Conservation (phyloP, 2,113 vertebrate species). For the Vireo altiloquus region DNA sequence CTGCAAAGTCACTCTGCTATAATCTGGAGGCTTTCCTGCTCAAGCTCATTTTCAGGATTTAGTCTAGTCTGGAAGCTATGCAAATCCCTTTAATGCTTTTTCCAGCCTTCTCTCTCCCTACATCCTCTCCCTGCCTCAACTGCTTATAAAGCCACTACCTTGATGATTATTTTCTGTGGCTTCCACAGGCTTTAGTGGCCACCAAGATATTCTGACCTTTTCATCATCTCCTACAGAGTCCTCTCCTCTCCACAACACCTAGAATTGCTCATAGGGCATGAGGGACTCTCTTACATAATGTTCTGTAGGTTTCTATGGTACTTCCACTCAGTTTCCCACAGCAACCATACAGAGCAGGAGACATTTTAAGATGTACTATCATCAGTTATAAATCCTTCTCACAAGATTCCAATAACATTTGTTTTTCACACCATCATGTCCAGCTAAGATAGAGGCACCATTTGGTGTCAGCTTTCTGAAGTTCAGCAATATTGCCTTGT, state of each 20-base stretch:
- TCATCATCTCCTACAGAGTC: background rate
- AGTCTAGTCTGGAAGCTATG: background rate
- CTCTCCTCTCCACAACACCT: background rate
- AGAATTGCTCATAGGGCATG: background rate
- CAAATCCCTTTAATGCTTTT: background rate
- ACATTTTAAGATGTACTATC: background rate
- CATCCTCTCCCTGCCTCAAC: background rate
- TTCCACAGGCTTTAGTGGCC: background rate
- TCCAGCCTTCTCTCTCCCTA: background rate
- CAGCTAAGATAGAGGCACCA: background rate
- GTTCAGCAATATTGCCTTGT: background rate
- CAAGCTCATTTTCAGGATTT: background rate
- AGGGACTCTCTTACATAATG: constrained; percentile 4
- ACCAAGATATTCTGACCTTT: background rate
- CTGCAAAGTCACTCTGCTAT: background rate
- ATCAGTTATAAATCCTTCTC: background rate
- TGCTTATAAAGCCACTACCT: background rate
- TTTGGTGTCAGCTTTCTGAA: background rate
- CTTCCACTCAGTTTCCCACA: constrained; percentile 24
- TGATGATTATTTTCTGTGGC: background rate
- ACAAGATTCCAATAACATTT: background rate
- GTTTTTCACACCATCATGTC: fast-evolving
- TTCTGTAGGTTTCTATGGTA: constrained; percentile 22
- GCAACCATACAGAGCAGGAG: constrained; percentile 6
- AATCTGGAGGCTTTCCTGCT: background rate